These are phyloP conservation scores for Drosophila asahinai DNA, from an alignment of 1,140 invertebrate genomes.

Conservation along the genomic window DNA sequence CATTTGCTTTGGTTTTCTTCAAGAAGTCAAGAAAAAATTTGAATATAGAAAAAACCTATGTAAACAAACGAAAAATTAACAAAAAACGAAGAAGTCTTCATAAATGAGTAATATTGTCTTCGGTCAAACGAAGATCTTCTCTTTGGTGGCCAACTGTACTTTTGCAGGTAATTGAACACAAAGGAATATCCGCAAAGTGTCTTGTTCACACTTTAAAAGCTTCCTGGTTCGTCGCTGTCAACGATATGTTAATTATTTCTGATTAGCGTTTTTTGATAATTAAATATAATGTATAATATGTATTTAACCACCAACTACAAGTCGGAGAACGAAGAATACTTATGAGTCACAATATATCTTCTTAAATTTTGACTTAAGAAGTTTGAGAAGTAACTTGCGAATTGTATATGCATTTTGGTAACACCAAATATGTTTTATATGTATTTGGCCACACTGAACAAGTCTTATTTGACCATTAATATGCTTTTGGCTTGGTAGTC, in stretches of 20 bases:
- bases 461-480: neutral
- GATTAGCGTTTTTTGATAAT: neutral
- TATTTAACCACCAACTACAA: neutral
- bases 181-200: conserved; percentile 10
- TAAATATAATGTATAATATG: neutral
- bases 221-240: neutral
- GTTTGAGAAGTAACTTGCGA: too few species aligned
- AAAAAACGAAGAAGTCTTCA: conserved; percentile 26
- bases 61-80: conserved; percentile 63
- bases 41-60: conserved; percentile 60
- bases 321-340: neutral
- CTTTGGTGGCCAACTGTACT: conserved; percentile 57
- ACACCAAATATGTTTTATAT: neutral
- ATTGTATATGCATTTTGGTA: neutral
- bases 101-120: conserved; percentile 74
- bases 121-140: conserved; percentile 8
- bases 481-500: neutral
- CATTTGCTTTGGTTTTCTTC: conserved; percentile 52
- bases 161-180: conserved; percentile 38
- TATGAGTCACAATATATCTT: neutral
- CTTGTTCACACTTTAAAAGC: conserved; percentile 10
- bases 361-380: too few species aligned
- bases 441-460: conserved; percentile 13
- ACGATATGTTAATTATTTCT: conserved; percentile 20
- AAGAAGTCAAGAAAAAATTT: conserved; percentile 57